Percentiles rank a stretch among this genome's conserved stretches.
Evolutionary conservation across 1,140 invertebrate genomes (phyloP).

Genomic region (Drosophila rhopaloa): DNA sequence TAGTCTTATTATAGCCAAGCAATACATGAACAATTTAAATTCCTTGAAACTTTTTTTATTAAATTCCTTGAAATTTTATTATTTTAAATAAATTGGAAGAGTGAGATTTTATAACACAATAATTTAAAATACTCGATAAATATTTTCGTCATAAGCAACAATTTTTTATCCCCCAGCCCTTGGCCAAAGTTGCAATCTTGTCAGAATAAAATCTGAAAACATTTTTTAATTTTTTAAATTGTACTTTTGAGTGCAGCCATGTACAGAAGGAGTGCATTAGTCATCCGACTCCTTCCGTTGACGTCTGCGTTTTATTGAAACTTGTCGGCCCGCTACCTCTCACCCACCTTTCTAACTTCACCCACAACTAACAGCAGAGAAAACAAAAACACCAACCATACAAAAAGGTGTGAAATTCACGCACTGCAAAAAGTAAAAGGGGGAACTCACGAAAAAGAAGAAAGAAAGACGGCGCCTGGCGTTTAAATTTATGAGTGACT

Average conservation of each 20-base stretch:
- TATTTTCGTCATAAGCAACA: no score
- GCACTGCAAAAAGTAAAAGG: slow-evolving; percentile 35
- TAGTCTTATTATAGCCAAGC: no score
- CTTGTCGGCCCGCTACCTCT: slow-evolving; percentile 9
- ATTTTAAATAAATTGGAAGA: no score
- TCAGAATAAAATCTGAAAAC: no score
- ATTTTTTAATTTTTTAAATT: not conserved
- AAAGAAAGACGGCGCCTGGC: slow-evolving; percentile 36
- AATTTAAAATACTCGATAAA: no score
- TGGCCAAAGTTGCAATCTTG: no score
- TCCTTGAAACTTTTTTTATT: no score
- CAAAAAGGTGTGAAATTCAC: slow-evolving; percentile 69
- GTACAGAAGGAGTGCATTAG: slow-evolving; percentile 45
- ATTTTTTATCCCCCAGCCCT: no score
- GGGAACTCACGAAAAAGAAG: slow-evolving; percentile 24
- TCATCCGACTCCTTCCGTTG: slow-evolving; percentile 42
- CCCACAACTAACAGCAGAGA: slow-evolving; percentile 17
- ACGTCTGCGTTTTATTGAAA: slow-evolving; percentile 56
- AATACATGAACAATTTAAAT: no score
- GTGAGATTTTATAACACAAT: no score
- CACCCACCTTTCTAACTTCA: slow-evolving; percentile 9
- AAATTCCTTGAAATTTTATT: no score
- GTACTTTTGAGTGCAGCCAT: not conserved
- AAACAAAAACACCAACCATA: slow-evolving; percentile 15
- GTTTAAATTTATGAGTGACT: slow-evolving; percentile 70